phyloP scores from a whole-genome alignment of 2,888 invertebrate genomes.

The Microplitis manilae region DNA sequence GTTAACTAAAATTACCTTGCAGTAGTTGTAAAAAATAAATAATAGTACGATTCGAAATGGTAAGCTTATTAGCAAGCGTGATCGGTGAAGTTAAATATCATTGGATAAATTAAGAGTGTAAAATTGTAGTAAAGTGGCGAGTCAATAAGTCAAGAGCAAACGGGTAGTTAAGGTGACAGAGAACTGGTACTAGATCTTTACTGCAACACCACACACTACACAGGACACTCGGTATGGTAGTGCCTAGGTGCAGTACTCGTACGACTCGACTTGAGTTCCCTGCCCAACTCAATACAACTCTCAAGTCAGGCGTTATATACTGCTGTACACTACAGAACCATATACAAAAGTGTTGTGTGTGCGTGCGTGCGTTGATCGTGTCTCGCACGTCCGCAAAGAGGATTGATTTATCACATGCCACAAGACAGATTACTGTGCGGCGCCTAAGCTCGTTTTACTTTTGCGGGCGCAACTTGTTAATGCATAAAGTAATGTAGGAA shows the following conservation, averaged over 20 bases:
- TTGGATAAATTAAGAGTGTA: not conserved
- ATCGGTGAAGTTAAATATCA: not conserved
- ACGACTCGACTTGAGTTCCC: not conserved
- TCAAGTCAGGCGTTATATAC: not conserved
- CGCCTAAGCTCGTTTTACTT: conserved; percentile 33
- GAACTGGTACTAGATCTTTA: not conserved
- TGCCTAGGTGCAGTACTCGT: not conserved
- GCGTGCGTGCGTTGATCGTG: conserved; percentile 56
- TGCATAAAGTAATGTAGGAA: not conserved
- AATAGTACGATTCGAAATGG: not conserved
- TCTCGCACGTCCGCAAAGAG: conserved; percentile 62
- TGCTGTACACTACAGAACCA: not conserved
- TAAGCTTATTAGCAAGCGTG: not conserved
- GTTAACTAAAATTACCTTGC: not conserved
- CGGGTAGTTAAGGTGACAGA: conserved; percentile 10
- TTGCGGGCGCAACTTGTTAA: not conserved
- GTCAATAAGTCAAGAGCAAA: conserved; percentile 13
- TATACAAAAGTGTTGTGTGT: not conserved
- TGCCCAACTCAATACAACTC: not conserved
- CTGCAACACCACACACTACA: not conserved
- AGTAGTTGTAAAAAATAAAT: not conserved
- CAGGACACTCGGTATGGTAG: not conserved
- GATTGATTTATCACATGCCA: conserved; percentile 69
- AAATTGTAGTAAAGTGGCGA: not conserved
- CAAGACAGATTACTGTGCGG: conserved; percentile 63